Base-by-base conservation (phyloP, 2,888 invertebrate species). In the Amiota minor region DNA sequence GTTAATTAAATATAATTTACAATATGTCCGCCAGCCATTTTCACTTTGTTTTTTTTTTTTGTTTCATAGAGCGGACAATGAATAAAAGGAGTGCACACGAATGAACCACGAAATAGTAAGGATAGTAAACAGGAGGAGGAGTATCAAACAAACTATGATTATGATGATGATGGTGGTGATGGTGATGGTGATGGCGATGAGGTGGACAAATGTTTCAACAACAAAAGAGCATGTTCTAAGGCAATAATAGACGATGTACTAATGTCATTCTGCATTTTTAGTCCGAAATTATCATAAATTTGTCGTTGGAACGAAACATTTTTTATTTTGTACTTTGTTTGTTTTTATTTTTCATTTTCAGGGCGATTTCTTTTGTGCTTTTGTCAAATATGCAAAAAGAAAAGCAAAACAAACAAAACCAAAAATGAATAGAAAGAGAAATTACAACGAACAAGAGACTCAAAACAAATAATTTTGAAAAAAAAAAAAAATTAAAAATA, bases 181-280 rank as follows among this genome's bases (percentile, higher is more conserved):
- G 64, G 75, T 8, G 75, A 46, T 76, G 75, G 84, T 77, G 79
- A n/a, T 35, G 35, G 75, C 74, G 75, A 74, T 82, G 70, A 74
- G 70, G 72, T 76, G 80, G 77, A 78, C 85, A 83, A 86, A 83
- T 85, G 86, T 84, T 86, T 84, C 78, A 86, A 84, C 83, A 84
- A 86, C 83, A 84, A 85, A 86, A 85, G 83, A 84, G 83, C 83
- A 84, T 84, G 83, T 84, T 85, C 76, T 75, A 77, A 75, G 83
- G 83, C 86, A 86, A 84, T 84, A 84, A 83, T 86, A 84, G 83
- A 84, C 83, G 86, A 86, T 85, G 84, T 78, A 84, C 87, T 86
- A 78, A 86, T 86, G 87, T 84, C 87, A 86, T 86, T 86, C 77
- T 74, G 74, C 74, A 81, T 70, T 80, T 79, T 83, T 73, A 74